These are phyloP conservation scores for Drymonia ruficornis DNA, from an alignment of 2,888 invertebrate genomes.

Conservation along the genomic window DNA sequence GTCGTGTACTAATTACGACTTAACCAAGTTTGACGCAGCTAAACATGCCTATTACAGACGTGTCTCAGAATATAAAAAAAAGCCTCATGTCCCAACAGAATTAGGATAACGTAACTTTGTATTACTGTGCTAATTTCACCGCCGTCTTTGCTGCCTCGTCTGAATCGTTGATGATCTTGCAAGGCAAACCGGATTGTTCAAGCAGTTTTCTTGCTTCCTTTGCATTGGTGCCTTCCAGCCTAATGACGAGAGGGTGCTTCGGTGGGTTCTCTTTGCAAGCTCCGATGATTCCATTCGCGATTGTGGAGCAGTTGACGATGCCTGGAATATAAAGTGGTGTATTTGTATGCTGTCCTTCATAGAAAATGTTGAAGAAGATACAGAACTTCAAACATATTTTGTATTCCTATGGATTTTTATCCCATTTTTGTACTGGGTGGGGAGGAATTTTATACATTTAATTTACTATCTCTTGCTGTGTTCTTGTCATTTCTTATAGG, in stretches of 20 bases:
- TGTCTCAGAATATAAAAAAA: no score
- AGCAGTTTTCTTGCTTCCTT: constrained; percentile 92
- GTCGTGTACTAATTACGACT: background rate
- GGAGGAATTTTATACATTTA: no score
- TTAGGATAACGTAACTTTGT: background rate
- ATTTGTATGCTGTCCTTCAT: constrained; percentile 3
- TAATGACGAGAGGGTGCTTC: constrained; percentile 94
- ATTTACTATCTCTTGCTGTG: no score
- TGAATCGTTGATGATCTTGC: constrained; percentile 92
- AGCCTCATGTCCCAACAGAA: background rate
- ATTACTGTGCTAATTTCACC: constrained; percentile 81
- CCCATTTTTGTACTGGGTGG: no score
- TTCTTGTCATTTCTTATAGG: no score
- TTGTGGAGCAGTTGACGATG: constrained; percentile 98
- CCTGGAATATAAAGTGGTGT: constrained; percentile 77
- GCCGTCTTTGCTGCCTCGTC: constrained; percentile 97
- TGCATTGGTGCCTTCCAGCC: constrained; percentile 98
- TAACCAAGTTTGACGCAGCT: no score
- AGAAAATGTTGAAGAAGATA: no score
- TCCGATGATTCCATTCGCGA: constrained; percentile 97
- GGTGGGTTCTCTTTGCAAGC: constrained; percentile 93
- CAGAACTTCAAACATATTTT: no score
- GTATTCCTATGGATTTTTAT: no score
- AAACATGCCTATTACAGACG: no score
- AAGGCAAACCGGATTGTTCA: constrained; percentile 91